Conservation (phyloP, 2,797 vertebrate species). For the Moxostoma hubbsi region DNA sequence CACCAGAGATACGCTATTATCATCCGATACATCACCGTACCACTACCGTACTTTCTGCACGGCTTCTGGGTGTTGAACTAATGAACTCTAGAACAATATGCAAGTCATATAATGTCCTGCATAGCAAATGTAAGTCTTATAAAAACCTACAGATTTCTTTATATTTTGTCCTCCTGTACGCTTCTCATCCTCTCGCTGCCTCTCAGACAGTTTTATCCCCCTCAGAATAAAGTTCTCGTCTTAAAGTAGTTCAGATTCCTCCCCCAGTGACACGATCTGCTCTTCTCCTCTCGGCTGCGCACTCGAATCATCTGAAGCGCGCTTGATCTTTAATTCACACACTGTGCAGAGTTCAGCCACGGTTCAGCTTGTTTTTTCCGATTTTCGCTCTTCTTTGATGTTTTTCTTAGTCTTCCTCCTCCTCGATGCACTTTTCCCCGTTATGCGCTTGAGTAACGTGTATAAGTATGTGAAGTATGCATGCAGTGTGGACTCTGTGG, state of each 20-base stretch:
- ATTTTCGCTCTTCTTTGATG: slow-evolving; percentile 21
- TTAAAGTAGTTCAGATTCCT: slow-evolving; percentile 19
- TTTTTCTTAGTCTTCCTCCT: slow-evolving; percentile 13
- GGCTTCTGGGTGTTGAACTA: background rate
- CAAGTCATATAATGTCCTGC: too few relatives aligned
- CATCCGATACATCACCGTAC: background rate
- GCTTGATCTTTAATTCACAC: slow-evolving; percentile 73
- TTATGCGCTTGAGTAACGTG: background rate
- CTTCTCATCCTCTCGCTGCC: background rate
- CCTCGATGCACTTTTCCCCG: slow-evolving; percentile 13
- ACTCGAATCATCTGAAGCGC: slow-evolving; percentile 58
- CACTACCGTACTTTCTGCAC: background rate
- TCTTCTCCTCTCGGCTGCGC: slow-evolving; percentile 44
- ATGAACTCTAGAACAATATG: background rate
- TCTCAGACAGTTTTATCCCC: slow-evolving; percentile 1
- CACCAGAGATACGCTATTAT: background rate
- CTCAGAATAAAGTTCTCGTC: slow-evolving; percentile 27
- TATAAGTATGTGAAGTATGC: background rate
- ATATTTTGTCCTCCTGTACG: background rate
- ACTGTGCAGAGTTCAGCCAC: slow-evolving; percentile 64
- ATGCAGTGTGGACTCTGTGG: background rate
- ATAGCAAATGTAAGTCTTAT: too few relatives aligned
- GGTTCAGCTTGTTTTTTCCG: slow-evolving; percentile 59
- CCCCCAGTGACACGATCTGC: slow-evolving; percentile 36
- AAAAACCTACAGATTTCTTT: too few relatives aligned